Conservation (phyloP, 2,888 invertebrate species). For the Oscheius myriophilus region DNA sequence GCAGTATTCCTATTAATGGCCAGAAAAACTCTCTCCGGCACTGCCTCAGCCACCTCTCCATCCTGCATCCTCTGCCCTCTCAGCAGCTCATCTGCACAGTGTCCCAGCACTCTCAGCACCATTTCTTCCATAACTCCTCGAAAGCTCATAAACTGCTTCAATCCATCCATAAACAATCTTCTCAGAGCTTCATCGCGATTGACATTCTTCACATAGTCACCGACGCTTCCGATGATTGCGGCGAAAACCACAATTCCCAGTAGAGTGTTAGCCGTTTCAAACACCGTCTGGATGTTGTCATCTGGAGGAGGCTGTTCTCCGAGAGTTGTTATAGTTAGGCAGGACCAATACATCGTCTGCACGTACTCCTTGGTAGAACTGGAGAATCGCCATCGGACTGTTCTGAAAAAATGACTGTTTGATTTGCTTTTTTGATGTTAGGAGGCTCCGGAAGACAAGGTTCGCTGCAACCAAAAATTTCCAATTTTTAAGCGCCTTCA, state of each 20-base stretch:
- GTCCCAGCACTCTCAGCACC: slow-evolving; percentile 37
- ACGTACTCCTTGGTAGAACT: slow-evolving; percentile 55
- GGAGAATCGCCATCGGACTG: slow-evolving; percentile 33
- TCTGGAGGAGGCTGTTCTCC: slow-evolving; percentile 63
- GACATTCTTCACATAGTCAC: slow-evolving; percentile 45
- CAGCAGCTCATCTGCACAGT: slow-evolving; percentile 44
- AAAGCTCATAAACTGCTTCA: slow-evolving; percentile 55
- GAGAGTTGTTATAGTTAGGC: slow-evolving; percentile 61
- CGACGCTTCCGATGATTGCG: slow-evolving; percentile 59
- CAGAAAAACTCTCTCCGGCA: slow-evolving; percentile 39
- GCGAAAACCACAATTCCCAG: slow-evolving; percentile 58
- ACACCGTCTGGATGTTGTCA: slow-evolving; percentile 43
- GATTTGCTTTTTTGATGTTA: not conserved
- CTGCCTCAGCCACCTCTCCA: slow-evolving; percentile 35
- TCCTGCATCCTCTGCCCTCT: slow-evolving; percentile 43
- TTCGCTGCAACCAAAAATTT: too few species aligned
- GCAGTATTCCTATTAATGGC: slow-evolving; percentile 39
- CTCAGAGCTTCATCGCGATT: slow-evolving; percentile 41
- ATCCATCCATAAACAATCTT: slow-evolving; percentile 50
- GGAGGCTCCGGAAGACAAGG: not conserved
- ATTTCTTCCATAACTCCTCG: slow-evolving; percentile 35
- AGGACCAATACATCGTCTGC: slow-evolving; percentile 60
- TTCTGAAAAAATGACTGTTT: not conserved
- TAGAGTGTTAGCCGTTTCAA: slow-evolving; percentile 55
- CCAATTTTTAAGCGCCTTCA: too few species aligned